A percentile compares a stretch with the other conserved stretches of the same genome.
Conservation (phyloP, 2,797 vertebrate genomes). For the Apogon hyalosoma region DNA sequence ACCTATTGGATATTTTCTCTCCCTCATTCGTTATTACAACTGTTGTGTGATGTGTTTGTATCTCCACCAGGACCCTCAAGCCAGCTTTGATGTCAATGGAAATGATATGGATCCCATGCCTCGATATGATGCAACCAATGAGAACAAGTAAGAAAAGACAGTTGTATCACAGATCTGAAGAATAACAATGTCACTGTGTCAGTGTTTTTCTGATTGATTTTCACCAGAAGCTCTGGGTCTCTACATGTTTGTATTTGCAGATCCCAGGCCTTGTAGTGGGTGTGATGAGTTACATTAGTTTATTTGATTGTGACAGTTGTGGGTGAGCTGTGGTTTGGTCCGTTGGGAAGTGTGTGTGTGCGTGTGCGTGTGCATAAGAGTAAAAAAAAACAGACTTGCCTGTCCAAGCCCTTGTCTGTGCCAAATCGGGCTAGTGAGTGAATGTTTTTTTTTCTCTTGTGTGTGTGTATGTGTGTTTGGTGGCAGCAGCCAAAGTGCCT, state of each 20-base stretch:
- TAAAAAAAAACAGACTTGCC: constrained; percentile 24
- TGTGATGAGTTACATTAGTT: constrained; percentile 49
- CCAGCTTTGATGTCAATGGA: constrained; percentile 98
- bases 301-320: constrained; percentile 63
- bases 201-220: constrained; percentile 39
- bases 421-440: constrained; percentile 65
- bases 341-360: constrained; percentile 16
- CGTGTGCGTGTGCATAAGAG: not conserved
- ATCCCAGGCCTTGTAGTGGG: constrained; percentile 57
- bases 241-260: constrained; percentile 46
- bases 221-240: constrained; percentile 36
- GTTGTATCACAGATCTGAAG: not conserved
- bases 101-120: constrained; percentile 99
- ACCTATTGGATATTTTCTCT: constrained; percentile 13
- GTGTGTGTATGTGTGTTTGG: constrained; percentile 61
- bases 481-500: constrained; percentile 61
- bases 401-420: constrained; percentile 60
- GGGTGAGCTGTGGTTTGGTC: constrained; percentile 52
- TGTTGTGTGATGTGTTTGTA: constrained; percentile 32
- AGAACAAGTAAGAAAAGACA: constrained; percentile 94
- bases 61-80: constrained; percentile 91
- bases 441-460: constrained; percentile 46
- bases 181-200: not conserved
- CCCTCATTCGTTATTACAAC: not conserved
- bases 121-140: constrained; percentile 97